Percentiles rank a stretch among this genome's conserved stretches.
These are phyloP conservation scores for Laticauda colubrina DNA, from an alignment of 2,113 vertebrate genomes.

Conservation along the genomic window DNA sequence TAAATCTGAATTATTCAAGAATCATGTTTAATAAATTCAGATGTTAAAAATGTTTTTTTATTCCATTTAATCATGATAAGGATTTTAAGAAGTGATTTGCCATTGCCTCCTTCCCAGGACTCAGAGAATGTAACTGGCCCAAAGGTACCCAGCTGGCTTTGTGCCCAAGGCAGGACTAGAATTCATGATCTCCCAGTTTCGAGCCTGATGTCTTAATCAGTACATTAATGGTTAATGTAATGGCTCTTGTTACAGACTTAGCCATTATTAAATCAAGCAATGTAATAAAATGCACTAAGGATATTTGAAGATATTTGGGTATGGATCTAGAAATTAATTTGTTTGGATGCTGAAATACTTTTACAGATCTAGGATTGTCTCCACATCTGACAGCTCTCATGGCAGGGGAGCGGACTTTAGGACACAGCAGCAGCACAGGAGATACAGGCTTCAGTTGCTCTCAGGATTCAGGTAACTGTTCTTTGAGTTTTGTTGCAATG, in stretches of 20 bases:
- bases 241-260: background rate
- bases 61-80: background rate
- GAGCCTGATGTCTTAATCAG: background rate
- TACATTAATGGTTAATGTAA: background rate
- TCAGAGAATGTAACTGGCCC: background rate
- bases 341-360: slow-evolving; percentile 26
- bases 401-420: slow-evolving; percentile 82
- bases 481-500: background rate
- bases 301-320: slow-evolving; percentile 7
- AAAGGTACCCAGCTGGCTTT: background rate
- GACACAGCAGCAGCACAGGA: slow-evolving; percentile 91
- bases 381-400: slow-evolving; percentile 96
- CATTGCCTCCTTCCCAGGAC: background rate
- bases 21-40: background rate
- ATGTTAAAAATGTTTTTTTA: background rate
- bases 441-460: slow-evolving; percentile 97
- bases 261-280: background rate
- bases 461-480: slow-evolving; percentile 88
- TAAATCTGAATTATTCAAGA: background rate
- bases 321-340: background rate
- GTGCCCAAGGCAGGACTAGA: background rate
- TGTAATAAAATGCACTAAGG: background rate
- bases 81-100: background rate
- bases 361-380: slow-evolving; percentile 91
- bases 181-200: background rate